These are phyloP conservation scores for Donacobius atricapilla DNA, from an alignment of 2,113 vertebrate species.

Conservation along the genomic window DNA sequence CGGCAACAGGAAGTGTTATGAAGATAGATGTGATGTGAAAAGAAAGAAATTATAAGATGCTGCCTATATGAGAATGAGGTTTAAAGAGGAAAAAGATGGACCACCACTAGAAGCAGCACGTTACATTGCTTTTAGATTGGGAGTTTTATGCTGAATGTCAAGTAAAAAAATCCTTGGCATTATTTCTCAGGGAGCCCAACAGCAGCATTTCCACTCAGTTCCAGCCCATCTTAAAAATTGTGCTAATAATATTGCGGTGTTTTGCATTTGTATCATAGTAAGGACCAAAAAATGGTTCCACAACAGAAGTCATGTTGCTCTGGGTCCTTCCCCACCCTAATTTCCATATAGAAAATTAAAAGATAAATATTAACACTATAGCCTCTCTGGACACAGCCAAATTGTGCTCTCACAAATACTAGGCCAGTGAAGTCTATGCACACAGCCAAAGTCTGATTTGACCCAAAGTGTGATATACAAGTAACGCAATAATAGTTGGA, in stretches of 20 bases:
- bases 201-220: background rate
- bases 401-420: background rate
- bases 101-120: background rate
- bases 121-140: background rate
- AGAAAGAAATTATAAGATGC: background rate
- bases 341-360: background rate
- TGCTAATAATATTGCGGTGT: background rate
- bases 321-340: background rate
- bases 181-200: background rate
- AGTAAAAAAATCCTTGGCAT: background rate
- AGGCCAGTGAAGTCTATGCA: background rate
- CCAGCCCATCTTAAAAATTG: background rate
- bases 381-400: background rate
- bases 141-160: background rate
- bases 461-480: background rate
- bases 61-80: background rate
- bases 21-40: background rate
- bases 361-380: background rate
- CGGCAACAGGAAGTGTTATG: background rate
- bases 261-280: background rate
- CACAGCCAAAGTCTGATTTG: background rate
- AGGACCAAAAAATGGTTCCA: background rate
- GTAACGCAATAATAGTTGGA: background rate
- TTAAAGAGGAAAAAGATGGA: background rate
- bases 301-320: background rate